Evolutionary conservation across 1,140 invertebrate species (phyloP), one percentile per base, ranked within the genome.

Genomic region (Drosophila lini): DNA sequence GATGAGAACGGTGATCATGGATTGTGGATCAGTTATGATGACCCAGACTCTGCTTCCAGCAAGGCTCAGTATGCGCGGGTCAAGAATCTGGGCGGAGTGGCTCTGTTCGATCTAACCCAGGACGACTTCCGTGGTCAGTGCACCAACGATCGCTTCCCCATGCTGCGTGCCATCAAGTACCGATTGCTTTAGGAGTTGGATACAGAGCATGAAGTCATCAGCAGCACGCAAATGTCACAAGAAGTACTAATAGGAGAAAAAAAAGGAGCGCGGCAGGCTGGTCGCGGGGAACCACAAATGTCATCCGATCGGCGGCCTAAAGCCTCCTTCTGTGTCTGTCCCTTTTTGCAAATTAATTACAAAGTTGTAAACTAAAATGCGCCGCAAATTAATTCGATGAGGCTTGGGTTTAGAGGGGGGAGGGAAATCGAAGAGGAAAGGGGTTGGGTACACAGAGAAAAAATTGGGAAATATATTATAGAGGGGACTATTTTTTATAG

Each of bases 11-110:
- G 94, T 2, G 93, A 95, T 4, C 94, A 94, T 9, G 96, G 97
- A 16, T 93, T 98, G 50, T 99, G 98, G 98, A 95, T 98, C 0
- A 96, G 96, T 50, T 98, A 97, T 86, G 98, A 99, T 77, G 97
- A 98, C 91, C 94, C 96, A 0, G 96, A 97, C 61, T 97, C 97
- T 1, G 95, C 97, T 22, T 95, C 94, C 32, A 95, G 96, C 64
- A 99, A 98, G 88, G 96, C 96, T 0, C 91, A 93, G 3, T 98
- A 96, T 88, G 95, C 94, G 5, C 93, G 95, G 68, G 94, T 94
- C 2, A 96, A 96, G 88, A 95, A 95, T 44, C 94, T 97, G 3
- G 97, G 97, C 19, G 97, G 97, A 31, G 94, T 97, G 3, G 97
- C 97, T 4, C 93, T 98, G 10, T 94, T 95, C 62, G 97, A 98